Evolutionary conservation across 2,797 vertebrate species (phyloP).

Genomic region (Syngnathus rostellatus): DNA sequence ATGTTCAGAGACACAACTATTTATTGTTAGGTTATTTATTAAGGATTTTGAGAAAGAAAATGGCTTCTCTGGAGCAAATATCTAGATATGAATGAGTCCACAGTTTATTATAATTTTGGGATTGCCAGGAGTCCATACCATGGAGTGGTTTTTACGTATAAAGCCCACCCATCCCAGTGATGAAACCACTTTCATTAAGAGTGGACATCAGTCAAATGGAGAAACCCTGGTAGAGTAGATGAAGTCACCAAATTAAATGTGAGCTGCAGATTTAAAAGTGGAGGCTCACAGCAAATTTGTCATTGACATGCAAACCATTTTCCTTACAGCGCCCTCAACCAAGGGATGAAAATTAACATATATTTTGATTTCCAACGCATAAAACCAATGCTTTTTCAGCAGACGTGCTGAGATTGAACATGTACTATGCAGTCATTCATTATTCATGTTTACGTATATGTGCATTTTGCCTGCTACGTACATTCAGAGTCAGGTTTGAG

Average conservation of each 20-base stretch:
- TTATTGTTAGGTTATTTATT: too few relatives aligned
- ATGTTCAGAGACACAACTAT: too few relatives aligned
- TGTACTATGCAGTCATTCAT: slow-evolving; percentile 55
- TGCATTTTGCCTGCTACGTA: slow-evolving; percentile 48
- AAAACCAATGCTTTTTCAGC: slow-evolving; percentile 43
- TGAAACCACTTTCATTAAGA: slow-evolving; percentile 40
- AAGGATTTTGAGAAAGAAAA: not conserved
- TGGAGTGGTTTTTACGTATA: slow-evolving; percentile 17
- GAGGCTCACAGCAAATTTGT: slow-evolving; percentile 56
- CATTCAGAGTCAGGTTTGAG: slow-evolving; percentile 49
- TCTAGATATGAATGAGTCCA: too few relatives aligned
- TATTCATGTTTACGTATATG: slow-evolving; percentile 55
- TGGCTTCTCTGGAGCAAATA: too few relatives aligned
- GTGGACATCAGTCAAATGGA: slow-evolving; percentile 39
- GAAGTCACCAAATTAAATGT: slow-evolving; percentile 44
- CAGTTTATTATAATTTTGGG: not conserved
- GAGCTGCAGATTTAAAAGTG: slow-evolving; percentile 62
- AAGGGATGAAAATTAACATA: slow-evolving; percentile 55
- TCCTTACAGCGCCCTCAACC: slow-evolving; percentile 39
- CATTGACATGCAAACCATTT: slow-evolving; percentile 64
- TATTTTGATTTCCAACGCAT: slow-evolving; percentile 50
- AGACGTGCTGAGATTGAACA: slow-evolving; percentile 44
- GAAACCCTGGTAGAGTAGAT: slow-evolving; percentile 17
- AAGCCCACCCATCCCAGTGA: slow-evolving; percentile 39
- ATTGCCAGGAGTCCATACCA: not conserved